Conservation (phyloP, 2,797 vertebrate species). For the Gymnoscopelus braueri region DNA sequence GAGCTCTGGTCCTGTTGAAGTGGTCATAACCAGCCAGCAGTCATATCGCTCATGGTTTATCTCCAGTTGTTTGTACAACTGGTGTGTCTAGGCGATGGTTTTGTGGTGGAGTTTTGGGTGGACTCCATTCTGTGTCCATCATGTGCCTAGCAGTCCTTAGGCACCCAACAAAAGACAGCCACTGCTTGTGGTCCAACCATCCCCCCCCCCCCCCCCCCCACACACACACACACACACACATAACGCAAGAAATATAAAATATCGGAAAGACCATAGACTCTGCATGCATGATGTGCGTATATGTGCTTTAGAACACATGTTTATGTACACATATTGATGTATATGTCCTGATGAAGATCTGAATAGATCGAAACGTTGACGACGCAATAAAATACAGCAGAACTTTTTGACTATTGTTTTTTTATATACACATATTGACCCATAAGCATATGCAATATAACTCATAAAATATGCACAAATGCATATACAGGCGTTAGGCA, state of each 20-base stretch:
- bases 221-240: no score
- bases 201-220: no score
- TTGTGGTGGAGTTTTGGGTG: slow-evolving; percentile 33
- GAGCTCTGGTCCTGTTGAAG: slow-evolving; percentile 19
- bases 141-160: slow-evolving; percentile 38
- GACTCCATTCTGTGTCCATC: slow-evolving; percentile 24
- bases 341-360: no score
- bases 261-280: no score
- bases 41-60: slow-evolving; percentile 33
- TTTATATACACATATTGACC: not conserved
- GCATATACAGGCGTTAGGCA: not conserved
- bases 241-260: no score
- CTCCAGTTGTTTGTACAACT: slow-evolving; percentile 18
- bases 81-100: slow-evolving; percentile 18
- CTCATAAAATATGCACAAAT: slow-evolving; percentile 1
- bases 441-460: no score
- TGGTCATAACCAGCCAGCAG: not conserved
- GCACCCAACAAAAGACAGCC: slow-evolving; percentile 17
- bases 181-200: not conserved
- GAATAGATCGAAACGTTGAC: no score
- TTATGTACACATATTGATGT: no score
- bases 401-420: not conserved
- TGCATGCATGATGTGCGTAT: no score
- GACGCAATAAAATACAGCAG: no score
- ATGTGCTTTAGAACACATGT: no score